Percentiles rank a stretch among this genome's conserved stretches.
Evolutionary conservation across 30 jellyfish, hydroid and myxozoan species (phyloP).

Genomic region (Pseudorhiza aurosa): DNA sequence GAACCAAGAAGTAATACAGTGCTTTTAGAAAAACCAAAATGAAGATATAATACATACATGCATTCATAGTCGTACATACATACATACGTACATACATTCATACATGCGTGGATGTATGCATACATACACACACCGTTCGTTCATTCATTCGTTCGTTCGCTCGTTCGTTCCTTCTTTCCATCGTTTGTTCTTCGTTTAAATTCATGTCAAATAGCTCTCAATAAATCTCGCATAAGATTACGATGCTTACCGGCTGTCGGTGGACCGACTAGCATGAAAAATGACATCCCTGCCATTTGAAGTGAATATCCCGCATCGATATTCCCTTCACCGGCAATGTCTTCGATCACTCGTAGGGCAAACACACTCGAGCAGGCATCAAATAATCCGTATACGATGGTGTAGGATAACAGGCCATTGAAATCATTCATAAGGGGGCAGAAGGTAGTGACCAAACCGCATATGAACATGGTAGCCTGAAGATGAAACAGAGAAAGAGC

Average conservation of each 20-base stretch:
- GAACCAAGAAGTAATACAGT: too few relatives aligned
- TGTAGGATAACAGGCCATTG: slow-evolving; percentile 35
- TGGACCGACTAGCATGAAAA: slow-evolving; percentile 62
- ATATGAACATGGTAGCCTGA: slow-evolving; percentile 44
- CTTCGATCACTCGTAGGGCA: slow-evolving; percentile 41
- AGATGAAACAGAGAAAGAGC: background rate
- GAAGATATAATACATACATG: too few relatives aligned
- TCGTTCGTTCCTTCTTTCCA: too few relatives aligned
- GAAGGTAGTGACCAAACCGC: slow-evolving; percentile 56
- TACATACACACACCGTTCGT: too few relatives aligned
- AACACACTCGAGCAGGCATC: slow-evolving; percentile 51
- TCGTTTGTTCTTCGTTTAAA: too few relatives aligned
- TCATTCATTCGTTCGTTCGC: too few relatives aligned
- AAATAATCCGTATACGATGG: slow-evolving; percentile 49
- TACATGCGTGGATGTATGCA: too few relatives aligned
- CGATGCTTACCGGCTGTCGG: slow-evolving; percentile 74
- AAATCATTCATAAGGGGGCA: slow-evolving; percentile 62
- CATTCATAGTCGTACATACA: too few relatives aligned
- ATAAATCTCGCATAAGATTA: too few relatives aligned
- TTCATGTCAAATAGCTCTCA: too few relatives aligned
- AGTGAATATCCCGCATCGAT: slow-evolving; percentile 55
- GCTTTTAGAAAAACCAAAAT: too few relatives aligned
- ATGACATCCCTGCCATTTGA: slow-evolving; percentile 55
- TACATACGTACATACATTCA: too few relatives aligned
- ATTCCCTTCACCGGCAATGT: slow-evolving; percentile 41